Base-by-base conservation (phyloP, 2,888 invertebrate species). In the Lydus trimaculatus region DNA sequence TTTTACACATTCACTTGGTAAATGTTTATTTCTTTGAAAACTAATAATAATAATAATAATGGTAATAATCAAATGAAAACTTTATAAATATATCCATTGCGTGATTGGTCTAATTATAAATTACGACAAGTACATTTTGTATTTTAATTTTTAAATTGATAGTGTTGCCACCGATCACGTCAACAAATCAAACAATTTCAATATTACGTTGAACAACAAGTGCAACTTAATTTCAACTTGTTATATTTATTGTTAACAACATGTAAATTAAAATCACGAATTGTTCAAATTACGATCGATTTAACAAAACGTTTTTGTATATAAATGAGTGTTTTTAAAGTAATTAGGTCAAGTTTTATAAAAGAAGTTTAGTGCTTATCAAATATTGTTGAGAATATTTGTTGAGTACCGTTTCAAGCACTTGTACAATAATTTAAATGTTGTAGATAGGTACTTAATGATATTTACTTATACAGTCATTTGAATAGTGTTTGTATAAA, bases 401-500 rank as follows among this genome's bases (percentile, higher is more conserved):
- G n/a, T 43, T 43, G 17, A 43, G 43, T 43, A 43, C 43, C n/a
- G 43, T 43, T 43, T 43, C n/a, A n/a, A 43, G 43, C 7, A 43
- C 43, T 43, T 43, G 43, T 43, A n/a, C n/a, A n/a, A n/a, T n/a
- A 43, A 43, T 43, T 43, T 43, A 17, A n/a, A 43, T 43, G 43
- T 43, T 43, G n/a, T 43, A 43, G 43, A 43, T 43, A 43, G 43
- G 7, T 43, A 43, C 43, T 43, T 43, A 43, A 43, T 17, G 43
- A 43, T 43, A 48, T 52, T 52, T 25, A 52, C 52, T 13, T 31
- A 58, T 60, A 66, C 23, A 63, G 66, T 69, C 66, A 66, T 69
- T 62, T 63, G 63, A 66, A 63, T 63, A 56, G 65, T 60, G 69
- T 69, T 65, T 65, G 62, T 64, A 63, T 36, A 66, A 36, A 68